Percentiles rank a stretch among this genome's conserved stretches.
phyloP scores from a whole-genome alignment of 2,113 vertebrate species.

The Nerophis ophidion region DNA sequence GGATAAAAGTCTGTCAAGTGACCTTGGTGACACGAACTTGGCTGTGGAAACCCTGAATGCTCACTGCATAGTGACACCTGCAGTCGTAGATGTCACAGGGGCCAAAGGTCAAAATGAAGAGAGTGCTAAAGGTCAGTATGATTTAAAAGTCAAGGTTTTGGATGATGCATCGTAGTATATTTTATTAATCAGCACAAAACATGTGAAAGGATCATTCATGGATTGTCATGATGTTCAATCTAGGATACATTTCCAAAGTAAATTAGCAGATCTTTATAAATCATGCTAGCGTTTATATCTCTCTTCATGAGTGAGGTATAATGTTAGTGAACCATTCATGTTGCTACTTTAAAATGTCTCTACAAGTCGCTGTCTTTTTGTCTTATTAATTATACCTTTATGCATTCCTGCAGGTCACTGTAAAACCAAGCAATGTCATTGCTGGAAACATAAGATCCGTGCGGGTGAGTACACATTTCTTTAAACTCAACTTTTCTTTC shows the following conservation, averaged over 20 bases:
- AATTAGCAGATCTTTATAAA: too few relatives aligned
- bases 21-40: conserved; percentile 28
- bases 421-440: conserved; percentile 34
- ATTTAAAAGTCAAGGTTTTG: neutral
- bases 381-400: neutral
- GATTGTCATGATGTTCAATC: too few relatives aligned
- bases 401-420: conserved; percentile 23
- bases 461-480: conserved; percentile 41
- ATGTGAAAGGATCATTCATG: too few relatives aligned
- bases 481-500: neutral
- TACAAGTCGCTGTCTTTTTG: neutral
- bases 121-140: conserved; percentile 36
- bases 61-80: conserved; percentile 6
- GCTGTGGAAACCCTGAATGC: conserved; percentile 28
- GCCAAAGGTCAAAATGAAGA: conserved; percentile 15
- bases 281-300: too few relatives aligned
- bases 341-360: neutral
- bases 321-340: neutral
- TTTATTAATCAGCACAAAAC: too few relatives aligned
- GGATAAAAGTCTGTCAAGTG: conserved; percentile 1
- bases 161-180: neutral
- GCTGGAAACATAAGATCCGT: conserved; percentile 58
- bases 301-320: neutral
- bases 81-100: neutral
- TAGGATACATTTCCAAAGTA: too few relatives aligned